phyloP scores from a whole-genome alignment of 1,140 invertebrate species.

The Carposina sasakii region DNA sequence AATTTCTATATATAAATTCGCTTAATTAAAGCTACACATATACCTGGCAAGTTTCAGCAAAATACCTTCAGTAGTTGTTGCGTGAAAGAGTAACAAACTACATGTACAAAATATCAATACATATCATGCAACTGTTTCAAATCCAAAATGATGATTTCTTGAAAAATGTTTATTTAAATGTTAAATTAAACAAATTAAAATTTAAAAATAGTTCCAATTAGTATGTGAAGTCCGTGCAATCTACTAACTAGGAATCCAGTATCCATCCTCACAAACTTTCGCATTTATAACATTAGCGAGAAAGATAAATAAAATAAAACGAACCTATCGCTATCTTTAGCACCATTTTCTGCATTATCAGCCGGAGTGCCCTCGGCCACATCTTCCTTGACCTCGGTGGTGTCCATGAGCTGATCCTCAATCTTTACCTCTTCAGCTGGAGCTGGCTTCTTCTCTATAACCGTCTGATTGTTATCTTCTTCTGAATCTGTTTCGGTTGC shows the following conservation, averaged over 20 bases:
- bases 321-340: conserved; percentile 54
- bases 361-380: conserved; percentile 20
- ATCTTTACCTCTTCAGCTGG: conserved; percentile 24
- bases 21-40: too few species aligned
- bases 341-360: conserved; percentile 25
- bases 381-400: conserved; percentile 18
- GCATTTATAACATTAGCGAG: background rate
- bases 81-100: too few species aligned
- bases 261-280: too few species aligned
- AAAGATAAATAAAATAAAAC: conserved; percentile 4
- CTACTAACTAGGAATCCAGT: conserved; percentile 82
- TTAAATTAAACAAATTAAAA: conserved; percentile 72
- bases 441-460: conserved; percentile 54
- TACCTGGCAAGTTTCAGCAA: too few species aligned
- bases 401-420: conserved; percentile 38
- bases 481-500: conserved; percentile 56
- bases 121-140: conserved; percentile 81
- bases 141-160: conserved; percentile 77
- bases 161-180: conserved; percentile 73
- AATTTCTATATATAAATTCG: too few species aligned
- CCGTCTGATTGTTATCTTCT: conserved; percentile 57
- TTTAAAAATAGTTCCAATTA: conserved; percentile 79
- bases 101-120: conserved; percentile 85
- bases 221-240: conserved; percentile 82
- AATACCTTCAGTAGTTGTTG: too few species aligned